phyloP scores from a whole-genome alignment of 1,140 invertebrate species.

The Drosophila erecta region DNA sequence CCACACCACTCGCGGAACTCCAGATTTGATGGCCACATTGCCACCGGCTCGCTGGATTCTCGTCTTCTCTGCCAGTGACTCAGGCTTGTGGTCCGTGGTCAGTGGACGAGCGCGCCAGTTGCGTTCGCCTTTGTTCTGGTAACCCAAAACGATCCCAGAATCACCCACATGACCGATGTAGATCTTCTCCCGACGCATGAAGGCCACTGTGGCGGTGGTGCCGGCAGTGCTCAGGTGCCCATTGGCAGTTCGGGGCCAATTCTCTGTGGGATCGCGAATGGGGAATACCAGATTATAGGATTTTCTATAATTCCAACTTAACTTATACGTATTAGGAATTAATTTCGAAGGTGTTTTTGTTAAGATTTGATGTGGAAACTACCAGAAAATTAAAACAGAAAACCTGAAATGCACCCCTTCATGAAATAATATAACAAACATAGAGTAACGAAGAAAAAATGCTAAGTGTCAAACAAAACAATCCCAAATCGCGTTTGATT shows the following conservation, averaged over 20 bases:
- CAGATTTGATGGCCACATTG: slow-evolving; percentile 94
- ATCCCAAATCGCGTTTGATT: too few species aligned
- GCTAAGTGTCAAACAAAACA: not conserved
- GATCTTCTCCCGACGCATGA: slow-evolving; percentile 96
- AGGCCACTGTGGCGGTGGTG: slow-evolving; percentile 97
- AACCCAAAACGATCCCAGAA: slow-evolving; percentile 96
- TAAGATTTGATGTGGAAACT: too few species aligned
- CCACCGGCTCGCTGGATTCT: slow-evolving; percentile 95
- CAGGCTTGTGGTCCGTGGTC: slow-evolving; percentile 98
- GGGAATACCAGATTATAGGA: not conserved
- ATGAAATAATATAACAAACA: not conserved
- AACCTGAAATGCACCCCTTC: not conserved
- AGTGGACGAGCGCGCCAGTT: slow-evolving; percentile 92
- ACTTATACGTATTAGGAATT: too few species aligned
- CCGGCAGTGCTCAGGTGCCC: slow-evolving; percentile 98
- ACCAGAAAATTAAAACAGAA: too few species aligned
- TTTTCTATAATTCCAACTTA: not conserved
- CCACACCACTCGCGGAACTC: slow-evolving; percentile 98
- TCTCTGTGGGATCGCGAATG: slow-evolving; percentile 86
- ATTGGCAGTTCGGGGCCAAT: slow-evolving; percentile 97
- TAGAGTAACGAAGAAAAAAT: not conserved
- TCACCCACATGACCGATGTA: slow-evolving; percentile 99
- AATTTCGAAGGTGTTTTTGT: too few species aligned
- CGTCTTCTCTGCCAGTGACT: slow-evolving; percentile 92
- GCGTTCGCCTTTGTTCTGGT: slow-evolving; percentile 88